Base-by-base conservation (phyloP, 2,888 invertebrate species). In the Sphaeridia pumilis region DNA sequence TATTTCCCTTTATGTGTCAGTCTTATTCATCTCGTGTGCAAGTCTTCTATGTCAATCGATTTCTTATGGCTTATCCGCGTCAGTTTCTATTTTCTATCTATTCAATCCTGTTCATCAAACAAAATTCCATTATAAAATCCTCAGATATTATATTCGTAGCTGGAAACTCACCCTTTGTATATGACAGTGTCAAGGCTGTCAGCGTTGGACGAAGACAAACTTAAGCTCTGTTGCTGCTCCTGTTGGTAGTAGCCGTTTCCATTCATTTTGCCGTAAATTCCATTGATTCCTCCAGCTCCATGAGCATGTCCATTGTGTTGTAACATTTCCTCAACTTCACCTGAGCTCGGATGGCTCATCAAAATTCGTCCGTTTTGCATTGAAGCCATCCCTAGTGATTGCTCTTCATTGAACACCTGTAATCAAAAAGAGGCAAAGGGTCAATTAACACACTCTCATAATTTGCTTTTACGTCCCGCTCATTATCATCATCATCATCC, bases 151-250 rank as follows among this genome's bases (percentile, higher is more conserved):
- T n/a, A n/a, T n/a, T n/a, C n/a, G n/a, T 17, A 45, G 21, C 36
- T 44, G 46, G 52, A n/a, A n/a, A 49, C 56, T 52, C 52, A 64
- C 63, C 61, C 61, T 58, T 61, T 61, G 50, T 60, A 64, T 47
- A 64, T 64, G 52, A 64, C 61, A 44, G 63, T 64, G 52, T 64
- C 63, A 31, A 64, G 47, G 42, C 63, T 64, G 44, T 64, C 63
- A 21, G 63, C 56, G 41, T 60, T 64, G 3, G 63, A 64, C 14
- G 59, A 59, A 22, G 63, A 64, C 44, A 64, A 55, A 34, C 61
- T 61, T 26, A 58, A 55, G 46, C 60, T 60, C 47, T 64, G 61
- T 26, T 61, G 61, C 21, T 58, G 52, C 44, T 60, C 59, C 14
- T 58, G 57, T 49, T 58, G 58, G 20, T 58, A 51, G 28, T 52